Base-by-base conservation (phyloP, 2,888 invertebrate genomes). In the Drosophila anceps region DNA sequence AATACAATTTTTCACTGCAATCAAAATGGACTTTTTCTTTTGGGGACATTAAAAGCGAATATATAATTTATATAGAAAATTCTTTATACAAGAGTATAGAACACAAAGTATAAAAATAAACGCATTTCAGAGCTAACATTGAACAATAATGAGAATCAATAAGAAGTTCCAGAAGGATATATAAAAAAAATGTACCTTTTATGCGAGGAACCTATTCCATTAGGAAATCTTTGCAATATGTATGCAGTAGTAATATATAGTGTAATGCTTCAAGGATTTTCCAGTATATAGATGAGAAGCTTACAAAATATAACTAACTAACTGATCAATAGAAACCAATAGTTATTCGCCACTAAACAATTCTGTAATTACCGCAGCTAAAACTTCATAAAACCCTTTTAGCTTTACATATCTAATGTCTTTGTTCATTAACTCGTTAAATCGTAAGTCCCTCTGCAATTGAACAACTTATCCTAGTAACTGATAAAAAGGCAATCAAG, bases 361-460 rank as follows among this genome's bases (percentile, higher is more conserved):
- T 41, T 7, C 1, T 18, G 39, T 41, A 15, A 27, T 20, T 43
- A 27, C 15, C 27, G 15, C 13, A 27, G 31, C 10, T 29, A 4
- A 10, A 27, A 0, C n/a, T 33, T 33, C 10, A 20, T 8, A 33
- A 10, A 33, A 13, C 1, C 33, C 18, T 18, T 50, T n/a, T 20
- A 12, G 0, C 29, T 54, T 54, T 37, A 39, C 59, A 69, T 64
- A 64, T 10, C n/a, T 67, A 67, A 78, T 69, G 39, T 6, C 46
- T 15, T 0, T 6, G 33, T 18, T 8, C 41, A 64, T 73, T 64
- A 65, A 10, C 35, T 33, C 6, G 27, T 13, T 10, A 4, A 48
- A 5, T 10, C 6, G 15, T 24, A 3, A 15, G 1, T 7, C 13
- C 12, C 31, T 20, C 5, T 12, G 20, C 13, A 12, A 41, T 24